Conservation (phyloP, 2,888 invertebrate genomes). For the Meandrusa payeni region DNA sequence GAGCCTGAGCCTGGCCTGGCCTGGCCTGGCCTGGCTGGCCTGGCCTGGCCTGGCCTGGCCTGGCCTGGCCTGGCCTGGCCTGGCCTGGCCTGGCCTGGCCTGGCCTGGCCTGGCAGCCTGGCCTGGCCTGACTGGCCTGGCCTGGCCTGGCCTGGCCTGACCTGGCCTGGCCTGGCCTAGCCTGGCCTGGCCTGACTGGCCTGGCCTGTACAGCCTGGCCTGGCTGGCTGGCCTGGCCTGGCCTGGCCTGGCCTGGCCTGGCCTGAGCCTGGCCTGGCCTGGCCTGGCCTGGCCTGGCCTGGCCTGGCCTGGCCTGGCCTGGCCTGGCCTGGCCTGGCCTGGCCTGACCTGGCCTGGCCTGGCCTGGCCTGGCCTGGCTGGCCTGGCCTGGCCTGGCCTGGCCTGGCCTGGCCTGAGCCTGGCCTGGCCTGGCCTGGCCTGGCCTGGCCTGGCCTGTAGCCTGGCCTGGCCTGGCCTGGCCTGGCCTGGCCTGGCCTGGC, state of each 20-base stretch:
- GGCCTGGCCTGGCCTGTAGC: conserved; percentile 28
- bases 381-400: conserved; percentile 12
- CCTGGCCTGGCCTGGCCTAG: conserved; percentile 35
- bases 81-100: conserved; percentile 33
- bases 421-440: conserved; percentile 30
- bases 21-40: conserved; percentile 35
- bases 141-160: conserved; percentile 31
- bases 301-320: conserved; percentile 32
- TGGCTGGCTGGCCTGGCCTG: conserved; percentile 33
- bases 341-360: background rate
- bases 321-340: conserved; percentile 22
- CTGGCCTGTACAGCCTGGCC: conserved; percentile 33
- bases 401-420: conserved; percentile 29
- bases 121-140: conserved; percentile 32
- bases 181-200: conserved; percentile 35
- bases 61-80: conserved; percentile 33
- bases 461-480: too few species aligned
- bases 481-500: conserved; percentile 28
- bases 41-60: too few species aligned
- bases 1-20: conserved; percentile 35
- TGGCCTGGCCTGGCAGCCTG: conserved; percentile 31
- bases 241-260: conserved; percentile 33
- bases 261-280: conserved; percentile 32
- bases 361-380: too few species aligned
- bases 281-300: conserved; percentile 33